Evolutionary conservation across 1,140 invertebrate genomes (phyloP).

Genomic region (Leucophenga varia): DNA sequence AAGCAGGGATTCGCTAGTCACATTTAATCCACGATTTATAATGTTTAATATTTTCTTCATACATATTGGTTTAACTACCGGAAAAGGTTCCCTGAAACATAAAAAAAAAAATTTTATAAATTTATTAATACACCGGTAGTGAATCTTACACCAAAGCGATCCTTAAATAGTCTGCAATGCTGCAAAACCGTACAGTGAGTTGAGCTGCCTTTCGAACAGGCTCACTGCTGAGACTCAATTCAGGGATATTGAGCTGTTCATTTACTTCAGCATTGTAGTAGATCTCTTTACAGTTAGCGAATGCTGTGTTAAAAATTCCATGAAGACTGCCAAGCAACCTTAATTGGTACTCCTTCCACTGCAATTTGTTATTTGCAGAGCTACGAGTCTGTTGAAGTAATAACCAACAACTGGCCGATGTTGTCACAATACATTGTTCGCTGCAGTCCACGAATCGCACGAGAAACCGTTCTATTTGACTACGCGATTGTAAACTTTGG

Average conservation of each 20-base stretch:
- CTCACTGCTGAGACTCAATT: slow-evolving; percentile 5
- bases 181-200: slow-evolving; percentile 8
- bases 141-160: slow-evolving; percentile 8
- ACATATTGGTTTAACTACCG: slow-evolving; percentile 9
- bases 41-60: slow-evolving; percentile 10
- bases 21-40: slow-evolving; percentile 9
- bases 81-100: slow-evolving; percentile 18
- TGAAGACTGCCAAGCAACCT: slow-evolving; percentile 13
- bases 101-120: too few relatives aligned
- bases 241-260: neutral
- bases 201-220: slow-evolving; percentile 10
- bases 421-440: slow-evolving; percentile 19
- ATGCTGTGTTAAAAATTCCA: slow-evolving; percentile 7
- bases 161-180: slow-evolving; percentile 6
- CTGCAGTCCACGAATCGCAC: neutral
- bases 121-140: too few relatives aligned
- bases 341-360: slow-evolving; percentile 10
- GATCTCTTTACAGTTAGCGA: slow-evolving; percentile 5
- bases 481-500: slow-evolving; percentile 1
- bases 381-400: too few relatives aligned
- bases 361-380: slow-evolving; percentile 7
- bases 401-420: too few relatives aligned
- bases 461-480: slow-evolving; percentile 10
- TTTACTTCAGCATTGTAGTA: slow-evolving; percentile 4
- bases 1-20: slow-evolving; percentile 7